Evolutionary conservation across 53 echinoderm and acorn worm genomes (phyloP).

Genomic region (Paelopatides confundens): DNA sequence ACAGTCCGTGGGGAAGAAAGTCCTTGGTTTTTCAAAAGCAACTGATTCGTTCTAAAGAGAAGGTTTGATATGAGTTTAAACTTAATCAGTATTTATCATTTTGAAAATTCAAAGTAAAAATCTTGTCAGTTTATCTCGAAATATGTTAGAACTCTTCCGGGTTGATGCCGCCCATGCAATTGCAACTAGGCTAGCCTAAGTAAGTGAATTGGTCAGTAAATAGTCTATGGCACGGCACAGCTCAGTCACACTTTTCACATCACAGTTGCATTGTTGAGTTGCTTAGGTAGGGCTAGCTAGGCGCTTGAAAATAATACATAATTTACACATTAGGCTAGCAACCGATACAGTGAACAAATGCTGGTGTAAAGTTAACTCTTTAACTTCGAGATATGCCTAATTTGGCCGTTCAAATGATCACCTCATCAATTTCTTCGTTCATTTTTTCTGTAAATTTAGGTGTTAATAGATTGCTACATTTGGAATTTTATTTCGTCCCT

Average conservation of each 20-base stretch:
- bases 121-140: not conserved
- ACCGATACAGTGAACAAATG: not conserved
- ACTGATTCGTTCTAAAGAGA: slow-evolving; percentile 83
- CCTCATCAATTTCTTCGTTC: no score
- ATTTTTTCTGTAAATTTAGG: no score
- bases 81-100: not conserved
- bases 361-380: no score
- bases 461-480: no score
- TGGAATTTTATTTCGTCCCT: no score
- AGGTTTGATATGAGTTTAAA: slow-evolving; percentile 48
- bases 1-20: slow-evolving; percentile 68
- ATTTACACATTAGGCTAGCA: not conserved
- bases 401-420: no score
- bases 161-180: not conserved
- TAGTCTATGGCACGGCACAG: no score
- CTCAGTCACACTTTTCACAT: not conserved
- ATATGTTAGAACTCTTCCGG: slow-evolving; percentile 18
- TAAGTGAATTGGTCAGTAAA: not conserved
- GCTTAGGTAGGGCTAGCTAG: slow-evolving; percentile 8
- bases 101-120: not conserved
- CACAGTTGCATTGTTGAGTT: not conserved
- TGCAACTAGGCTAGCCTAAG: not conserved
- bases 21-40: slow-evolving; percentile 75
- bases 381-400: no score
- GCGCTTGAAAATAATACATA: not conserved